Percentiles rank a stretch among this genome's conserved stretches.
Evolutionary conservation across 1,140 invertebrate species (phyloP).

Genomic region (Amphibalanus amphitrite): DNA sequence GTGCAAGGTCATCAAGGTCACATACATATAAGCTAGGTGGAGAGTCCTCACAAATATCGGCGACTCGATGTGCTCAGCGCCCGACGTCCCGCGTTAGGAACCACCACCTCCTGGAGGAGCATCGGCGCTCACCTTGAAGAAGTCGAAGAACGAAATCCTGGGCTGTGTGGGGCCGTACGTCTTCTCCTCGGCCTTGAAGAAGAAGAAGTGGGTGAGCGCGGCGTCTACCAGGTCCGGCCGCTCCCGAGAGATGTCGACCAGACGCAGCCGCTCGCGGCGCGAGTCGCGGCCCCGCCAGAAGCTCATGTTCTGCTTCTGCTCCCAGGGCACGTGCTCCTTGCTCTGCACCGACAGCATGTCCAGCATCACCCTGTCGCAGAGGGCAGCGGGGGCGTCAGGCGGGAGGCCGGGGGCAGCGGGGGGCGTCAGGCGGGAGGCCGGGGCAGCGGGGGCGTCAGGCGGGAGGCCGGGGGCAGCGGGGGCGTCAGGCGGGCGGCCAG

Average conservation of each 20-base stretch:
- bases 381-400: no score
- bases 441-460: no score
- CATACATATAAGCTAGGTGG: no score
- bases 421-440: no score
- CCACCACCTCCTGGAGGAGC: no score
- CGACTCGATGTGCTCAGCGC: no score
- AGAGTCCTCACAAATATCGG: no score
- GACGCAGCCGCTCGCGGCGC: constrained; percentile 54
- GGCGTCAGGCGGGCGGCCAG: no score
- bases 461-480: constrained; percentile 22
- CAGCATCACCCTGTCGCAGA: constrained; percentile 54
- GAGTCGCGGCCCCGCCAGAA: constrained; percentile 91
- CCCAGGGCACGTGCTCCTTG: constrained; percentile 51
- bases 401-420: constrained; percentile 22
- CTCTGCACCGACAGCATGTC: constrained; percentile 80
- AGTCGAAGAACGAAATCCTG: constrained; percentile 81
- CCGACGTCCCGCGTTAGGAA: no score
- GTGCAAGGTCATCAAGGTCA: no score
- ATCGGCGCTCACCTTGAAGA: constrained; percentile 73
- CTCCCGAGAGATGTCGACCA: constrained; percentile 57
- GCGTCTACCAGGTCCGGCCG: constrained; percentile 73
- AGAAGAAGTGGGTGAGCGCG: constrained; percentile 91
- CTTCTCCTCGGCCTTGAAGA: constrained; percentile 67
- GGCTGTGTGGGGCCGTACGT: constrained; percentile 67
- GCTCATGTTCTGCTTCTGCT: constrained; percentile 49